A percentile compares a stretch with the other conserved stretches of the same genome.
phyloP scores from a whole-genome alignment of 2,797 vertebrate genomes.

The Allobates femoralis region DNA sequence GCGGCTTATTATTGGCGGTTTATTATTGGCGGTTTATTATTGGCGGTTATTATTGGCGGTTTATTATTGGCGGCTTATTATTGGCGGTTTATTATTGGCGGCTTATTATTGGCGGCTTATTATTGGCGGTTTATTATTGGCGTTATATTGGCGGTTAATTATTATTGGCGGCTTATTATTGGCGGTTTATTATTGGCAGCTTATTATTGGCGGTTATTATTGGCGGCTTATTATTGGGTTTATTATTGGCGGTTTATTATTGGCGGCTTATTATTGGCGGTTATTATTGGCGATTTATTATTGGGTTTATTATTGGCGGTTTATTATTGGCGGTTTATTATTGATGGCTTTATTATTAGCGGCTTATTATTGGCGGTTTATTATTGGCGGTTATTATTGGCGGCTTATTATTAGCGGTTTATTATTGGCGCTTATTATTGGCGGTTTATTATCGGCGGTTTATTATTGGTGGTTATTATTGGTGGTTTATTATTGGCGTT shows the following conservation, averaged over 20 bases:
- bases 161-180: conserved; percentile 1
- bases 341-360: too few relatives aligned
- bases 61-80: neutral
- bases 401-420: neutral
- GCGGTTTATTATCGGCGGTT: neutral
- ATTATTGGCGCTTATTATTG: too few relatives aligned
- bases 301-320: too few relatives aligned
- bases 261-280: neutral
- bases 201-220: neutral
- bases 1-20: neutral
- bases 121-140: too few relatives aligned
- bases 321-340: neutral
- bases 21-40: neutral
- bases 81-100: neutral
- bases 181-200: neutral
- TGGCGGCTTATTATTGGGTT: conserved; percentile 5
- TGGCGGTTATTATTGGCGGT: neutral
- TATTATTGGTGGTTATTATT: too few relatives aligned
- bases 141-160: neutral
- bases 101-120: neutral
- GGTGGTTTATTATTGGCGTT: neutral
- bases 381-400: too few relatives aligned
- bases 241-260: neutral
- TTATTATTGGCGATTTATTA: neutral
- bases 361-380: neutral